Conservation (phyloP, 1,140 invertebrate genomes). For the Leptopilina boulardi region DNA sequence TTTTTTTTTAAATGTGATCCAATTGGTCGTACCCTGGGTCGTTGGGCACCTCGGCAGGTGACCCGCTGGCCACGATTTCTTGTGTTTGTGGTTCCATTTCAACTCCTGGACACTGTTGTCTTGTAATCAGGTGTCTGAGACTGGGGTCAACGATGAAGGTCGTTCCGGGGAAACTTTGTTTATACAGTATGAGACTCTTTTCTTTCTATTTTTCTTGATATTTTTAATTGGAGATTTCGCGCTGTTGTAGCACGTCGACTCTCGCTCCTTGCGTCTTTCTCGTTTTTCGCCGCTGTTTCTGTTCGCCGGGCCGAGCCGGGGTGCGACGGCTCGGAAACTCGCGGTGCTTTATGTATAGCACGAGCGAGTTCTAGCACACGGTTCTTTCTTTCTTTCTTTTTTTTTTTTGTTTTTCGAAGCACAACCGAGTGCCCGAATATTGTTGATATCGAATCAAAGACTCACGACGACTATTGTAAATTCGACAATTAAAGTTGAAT, state of each 20-base stretch:
- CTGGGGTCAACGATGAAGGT: not conserved
- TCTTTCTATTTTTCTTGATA: too few relatives aligned
- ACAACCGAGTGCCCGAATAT: constrained; percentile 43
- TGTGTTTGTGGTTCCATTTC: constrained; percentile 83
- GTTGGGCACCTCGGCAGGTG: constrained; percentile 90
- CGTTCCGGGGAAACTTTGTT: not conserved
- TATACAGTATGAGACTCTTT: too few relatives aligned
- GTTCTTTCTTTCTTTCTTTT: too few relatives aligned
- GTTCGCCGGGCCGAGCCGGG: constrained; percentile 39
- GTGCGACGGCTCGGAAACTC: constrained; percentile 40
- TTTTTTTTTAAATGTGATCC: constrained; percentile 31
- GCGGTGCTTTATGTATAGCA: constrained; percentile 40
- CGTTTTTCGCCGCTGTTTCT: constrained; percentile 35
- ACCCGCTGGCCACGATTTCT: constrained; percentile 84
- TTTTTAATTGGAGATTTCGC: constrained; percentile 24
- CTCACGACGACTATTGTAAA: constrained; percentile 31
- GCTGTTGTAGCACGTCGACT: constrained; percentile 22
- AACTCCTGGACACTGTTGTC: constrained; percentile 32
- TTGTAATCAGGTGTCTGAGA: too few relatives aligned
- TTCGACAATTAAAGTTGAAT: constrained; percentile 25
- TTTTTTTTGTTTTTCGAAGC: too few relatives aligned
- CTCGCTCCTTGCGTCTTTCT: constrained; percentile 36
- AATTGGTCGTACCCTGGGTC: constrained; percentile 89
- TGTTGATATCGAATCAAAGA: constrained; percentile 22
- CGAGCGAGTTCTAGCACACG: constrained; percentile 29